Evolutionary conservation across 2,888 invertebrate genomes (phyloP).

Genomic region (Acanthopleura granulata): DNA sequence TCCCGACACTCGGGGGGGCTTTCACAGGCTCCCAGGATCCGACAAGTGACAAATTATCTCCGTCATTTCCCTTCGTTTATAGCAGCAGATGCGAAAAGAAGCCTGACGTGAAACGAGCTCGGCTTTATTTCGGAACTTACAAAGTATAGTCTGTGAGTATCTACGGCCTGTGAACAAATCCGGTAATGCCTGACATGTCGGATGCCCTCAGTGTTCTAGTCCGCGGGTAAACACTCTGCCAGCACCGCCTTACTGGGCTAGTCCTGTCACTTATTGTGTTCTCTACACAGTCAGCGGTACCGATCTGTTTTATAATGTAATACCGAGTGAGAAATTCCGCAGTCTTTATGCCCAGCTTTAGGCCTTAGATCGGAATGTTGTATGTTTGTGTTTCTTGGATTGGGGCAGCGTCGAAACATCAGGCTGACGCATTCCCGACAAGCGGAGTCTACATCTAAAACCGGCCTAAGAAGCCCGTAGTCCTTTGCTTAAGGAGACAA

Average conservation of each 20-base stretch:
- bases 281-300: too few relatives aligned
- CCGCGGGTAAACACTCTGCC: not conserved
- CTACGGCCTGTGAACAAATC: not conserved
- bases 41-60: too few relatives aligned
- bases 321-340: not conserved
- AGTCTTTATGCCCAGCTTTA: not conserved
- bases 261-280: too few relatives aligned
- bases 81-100: not conserved
- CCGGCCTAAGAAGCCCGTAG: not conserved
- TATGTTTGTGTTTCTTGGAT: slow-evolving; percentile 3
- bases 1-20: not conserved
- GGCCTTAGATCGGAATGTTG: not conserved
- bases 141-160: slow-evolving; percentile 1
- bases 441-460: too few relatives aligned
- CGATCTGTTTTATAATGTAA: slow-evolving; percentile 2
- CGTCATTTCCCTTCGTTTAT: not conserved
- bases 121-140: slow-evolving; percentile 19
- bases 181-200: not conserved
- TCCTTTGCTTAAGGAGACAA: not conserved
- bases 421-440: too few relatives aligned
- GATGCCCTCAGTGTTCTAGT: not conserved
- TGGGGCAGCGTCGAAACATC: not conserved
- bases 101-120: not conserved
- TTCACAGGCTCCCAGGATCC: too few relatives aligned
- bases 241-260: slow-evolving; percentile 5